A percentile compares a stretch with the other conserved stretches of the same genome.
Evolutionary conservation across 2,113 vertebrate species (phyloP).

Genomic region (Aegotheles bennettii): DNA sequence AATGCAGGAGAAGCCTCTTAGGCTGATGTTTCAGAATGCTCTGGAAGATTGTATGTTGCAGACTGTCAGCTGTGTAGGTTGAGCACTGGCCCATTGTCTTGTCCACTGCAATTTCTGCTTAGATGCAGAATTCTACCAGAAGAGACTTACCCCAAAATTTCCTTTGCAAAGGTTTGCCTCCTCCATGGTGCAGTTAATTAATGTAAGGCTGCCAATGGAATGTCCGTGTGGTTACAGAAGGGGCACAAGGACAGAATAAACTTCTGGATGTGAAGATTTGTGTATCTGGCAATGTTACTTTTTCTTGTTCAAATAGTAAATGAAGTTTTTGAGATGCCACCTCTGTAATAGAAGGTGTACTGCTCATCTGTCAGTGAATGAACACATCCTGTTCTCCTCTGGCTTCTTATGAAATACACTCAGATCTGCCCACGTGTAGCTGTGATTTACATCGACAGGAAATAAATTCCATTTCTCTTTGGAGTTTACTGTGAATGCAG

Average conservation of each 20-base stretch:
- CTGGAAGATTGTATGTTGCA: neutral
- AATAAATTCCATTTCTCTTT: too few relatives aligned
- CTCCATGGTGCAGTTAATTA: neutral
- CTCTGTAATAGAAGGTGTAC: too few relatives aligned
- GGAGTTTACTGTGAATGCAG: too few relatives aligned
- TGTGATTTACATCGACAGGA: too few relatives aligned
- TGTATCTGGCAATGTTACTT: too few relatives aligned
- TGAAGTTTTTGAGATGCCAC: too few relatives aligned
- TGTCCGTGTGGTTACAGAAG: neutral
- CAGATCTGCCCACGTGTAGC: too few relatives aligned
- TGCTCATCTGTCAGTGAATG: too few relatives aligned
- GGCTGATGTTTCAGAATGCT: neutral
- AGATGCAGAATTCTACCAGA: neutral
- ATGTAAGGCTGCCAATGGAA: neutral
- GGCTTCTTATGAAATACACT: too few relatives aligned
- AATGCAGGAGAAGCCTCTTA: neutral
- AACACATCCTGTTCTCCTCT: too few relatives aligned
- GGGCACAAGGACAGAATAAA: neutral
- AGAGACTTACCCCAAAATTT: neutral
- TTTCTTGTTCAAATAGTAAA: too few relatives aligned
- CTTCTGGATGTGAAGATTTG: neutral
- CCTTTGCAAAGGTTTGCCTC: neutral
- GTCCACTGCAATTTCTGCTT: neutral
- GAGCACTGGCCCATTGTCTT: neutral
- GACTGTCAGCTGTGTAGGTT: neutral